Evolutionary conservation across 2,797 vertebrate genomes (phyloP).

Genomic region (Scarus forsteni): DNA sequence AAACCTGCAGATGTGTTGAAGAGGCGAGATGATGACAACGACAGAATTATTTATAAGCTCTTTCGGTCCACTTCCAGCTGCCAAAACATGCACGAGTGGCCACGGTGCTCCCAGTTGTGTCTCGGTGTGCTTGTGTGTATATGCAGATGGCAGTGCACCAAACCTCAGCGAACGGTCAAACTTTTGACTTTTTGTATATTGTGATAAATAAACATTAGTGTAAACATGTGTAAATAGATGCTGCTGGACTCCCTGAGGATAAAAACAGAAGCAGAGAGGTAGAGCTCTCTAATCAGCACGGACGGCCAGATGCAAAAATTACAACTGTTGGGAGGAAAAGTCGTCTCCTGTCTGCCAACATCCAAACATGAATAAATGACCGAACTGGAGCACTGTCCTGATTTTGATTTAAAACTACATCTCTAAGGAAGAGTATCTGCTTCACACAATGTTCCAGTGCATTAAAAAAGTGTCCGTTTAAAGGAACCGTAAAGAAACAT

Average conservation of each 20-base stretch:
- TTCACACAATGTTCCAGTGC: neutral
- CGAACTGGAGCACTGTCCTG: neutral
- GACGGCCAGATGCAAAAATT: too few species aligned
- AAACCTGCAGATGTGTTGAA: constrained; percentile 47
- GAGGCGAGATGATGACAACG: constrained; percentile 30
- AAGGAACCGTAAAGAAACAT: neutral
- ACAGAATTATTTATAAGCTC: constrained; percentile 41
- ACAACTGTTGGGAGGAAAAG: neutral
- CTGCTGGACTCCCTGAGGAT: neutral
- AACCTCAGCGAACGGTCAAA: neutral
- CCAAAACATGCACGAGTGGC: constrained; percentile 44
- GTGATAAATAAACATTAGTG: constrained; percentile 6
- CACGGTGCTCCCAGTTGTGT: neutral
- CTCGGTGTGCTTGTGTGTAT: neutral
- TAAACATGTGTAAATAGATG: neutral
- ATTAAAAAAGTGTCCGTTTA: neutral
- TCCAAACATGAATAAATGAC: neutral
- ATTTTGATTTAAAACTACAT: neutral
- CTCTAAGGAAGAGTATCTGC: neutral
- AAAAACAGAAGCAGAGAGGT: neutral
- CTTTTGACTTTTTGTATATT: neutral
- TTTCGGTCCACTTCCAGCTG: constrained; percentile 29
- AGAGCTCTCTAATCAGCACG: neutral
- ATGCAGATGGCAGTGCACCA: too few species aligned
- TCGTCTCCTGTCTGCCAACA: neutral